Base-by-base conservation (phyloP, 1,140 invertebrate species). In the Eriosoma lanigerum region DNA sequence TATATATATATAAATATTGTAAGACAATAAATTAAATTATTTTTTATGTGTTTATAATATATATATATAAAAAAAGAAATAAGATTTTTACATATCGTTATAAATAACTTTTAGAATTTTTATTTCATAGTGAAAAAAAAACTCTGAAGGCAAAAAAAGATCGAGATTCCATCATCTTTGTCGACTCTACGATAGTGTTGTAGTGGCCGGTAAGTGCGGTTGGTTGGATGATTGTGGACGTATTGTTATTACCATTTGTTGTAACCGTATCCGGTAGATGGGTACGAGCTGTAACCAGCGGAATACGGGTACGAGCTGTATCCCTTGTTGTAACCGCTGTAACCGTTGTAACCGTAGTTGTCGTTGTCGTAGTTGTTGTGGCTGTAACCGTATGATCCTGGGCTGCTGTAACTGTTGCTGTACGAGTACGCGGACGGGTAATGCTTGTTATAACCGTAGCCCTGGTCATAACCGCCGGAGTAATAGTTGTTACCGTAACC, bases 311-410 rank as follows among this genome's bases (percentile, higher is more conserved):
- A 60, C 10, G 75, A 78, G 46, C 26, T 52, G 46, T 72, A 78
- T 3, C 75, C 54, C 38, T 78, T 78, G n/a, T 60, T 73, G 21
- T 76, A 76, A 21, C 72, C 72, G 52, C 19, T 72, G 68, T 73
- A 73, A 29, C 72, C 29, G 19, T 12, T 44, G 73, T 76, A 24
- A n/a, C 56, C 32, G 54, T 46, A 48, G 32, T 56, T 3, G 32
- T 76, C 54, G 54, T 58, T 60, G 52, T 76, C 54, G 54, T 76
- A 58, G 52, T 24, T 17, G 73, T 76, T 76, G 32, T 76, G 73
- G 3, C 75, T 56, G 21, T 78, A 78, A 17, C 72, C 72, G 38
- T 78, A 78, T 17, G 75, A 78, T 62, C 75, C 75, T 10, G 75
- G 75, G 75, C 60, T 62, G 21, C 46, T 78, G 56, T 78, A 78